A percentile compares a stretch with the other conserved stretches of the same genome.
These are phyloP conservation scores for Neodiprion virginianus DNA, from an alignment of 1,140 invertebrate species.

Conservation along the genomic window DNA sequence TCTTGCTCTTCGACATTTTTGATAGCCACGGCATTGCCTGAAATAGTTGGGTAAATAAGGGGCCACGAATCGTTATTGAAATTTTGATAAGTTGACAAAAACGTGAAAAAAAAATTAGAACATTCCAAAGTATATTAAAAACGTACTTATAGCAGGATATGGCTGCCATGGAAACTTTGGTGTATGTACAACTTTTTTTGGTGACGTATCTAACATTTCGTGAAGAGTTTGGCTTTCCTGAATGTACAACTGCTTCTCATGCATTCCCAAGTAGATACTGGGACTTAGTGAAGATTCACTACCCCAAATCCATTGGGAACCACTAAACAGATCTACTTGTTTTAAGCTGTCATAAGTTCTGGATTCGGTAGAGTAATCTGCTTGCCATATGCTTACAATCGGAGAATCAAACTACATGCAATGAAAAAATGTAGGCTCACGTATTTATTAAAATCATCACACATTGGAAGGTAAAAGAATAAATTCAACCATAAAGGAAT, in stretches of 20 bases:
- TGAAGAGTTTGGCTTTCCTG: slow-evolving; percentile 69
- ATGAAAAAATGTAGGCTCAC: slow-evolving; percentile 16
- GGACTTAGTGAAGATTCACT: slow-evolving; percentile 61
- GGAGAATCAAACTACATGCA: slow-evolving; percentile 77
- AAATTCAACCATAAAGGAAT: too few relatives aligned
- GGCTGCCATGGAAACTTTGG: slow-evolving; percentile 75
- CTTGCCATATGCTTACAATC: slow-evolving; percentile 82
- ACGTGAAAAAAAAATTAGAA: too few relatives aligned
- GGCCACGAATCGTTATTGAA: too few relatives aligned
- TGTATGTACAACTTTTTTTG: slow-evolving; percentile 25
- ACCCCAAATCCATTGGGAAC: slow-evolving; percentile 58
- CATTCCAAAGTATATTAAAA: background rate
- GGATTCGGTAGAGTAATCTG: slow-evolving; percentile 17
- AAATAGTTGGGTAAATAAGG: background rate
- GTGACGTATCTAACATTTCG: slow-evolving; percentile 48
- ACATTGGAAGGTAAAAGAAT: too few relatives aligned
- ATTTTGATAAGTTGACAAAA: too few relatives aligned
- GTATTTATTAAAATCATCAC: background rate
- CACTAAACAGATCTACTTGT: slow-evolving; percentile 78
- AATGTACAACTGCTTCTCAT: slow-evolving; percentile 83
- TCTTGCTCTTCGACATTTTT: background rate
- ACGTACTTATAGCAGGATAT: slow-evolving; percentile 61
- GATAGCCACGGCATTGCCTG: background rate
- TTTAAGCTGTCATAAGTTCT: slow-evolving; percentile 64
- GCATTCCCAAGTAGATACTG: slow-evolving; percentile 85